phyloP scores from a whole-genome alignment of 1,140 invertebrate species.

The Eulimnadia texana region DNA sequence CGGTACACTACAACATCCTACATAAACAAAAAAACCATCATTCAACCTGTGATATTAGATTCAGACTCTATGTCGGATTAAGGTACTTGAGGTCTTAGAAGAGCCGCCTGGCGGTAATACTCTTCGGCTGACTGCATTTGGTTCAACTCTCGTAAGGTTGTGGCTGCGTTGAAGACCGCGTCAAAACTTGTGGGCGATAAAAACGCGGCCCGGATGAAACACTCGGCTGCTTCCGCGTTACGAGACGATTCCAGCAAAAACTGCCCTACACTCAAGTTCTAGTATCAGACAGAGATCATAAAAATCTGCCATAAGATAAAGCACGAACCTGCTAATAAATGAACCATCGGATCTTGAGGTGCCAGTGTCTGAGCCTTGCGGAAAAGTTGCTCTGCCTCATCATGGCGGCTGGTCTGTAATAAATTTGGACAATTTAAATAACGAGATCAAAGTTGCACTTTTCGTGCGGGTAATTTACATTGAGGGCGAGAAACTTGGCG shows the following conservation, averaged over 20 bases:
- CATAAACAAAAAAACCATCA: conserved; percentile 1
- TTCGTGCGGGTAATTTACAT: conserved; percentile 8
- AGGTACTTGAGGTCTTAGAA: conserved; percentile 14
- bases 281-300: background rate
- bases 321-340: background rate
- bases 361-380: conserved; percentile 2
- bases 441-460: too few species aligned
- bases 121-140: conserved; percentile 33
- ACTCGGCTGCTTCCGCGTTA: conserved; percentile 30
- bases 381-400: conserved; percentile 3
- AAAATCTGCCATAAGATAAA: background rate
- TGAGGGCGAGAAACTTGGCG: conserved; percentile 11
- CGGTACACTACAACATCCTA: conserved; percentile 36
- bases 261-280: conserved; percentile 28
- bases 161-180: conserved; percentile 36
- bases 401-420: conserved; percentile 6
- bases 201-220: conserved; percentile 29
- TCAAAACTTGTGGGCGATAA: conserved; percentile 35
- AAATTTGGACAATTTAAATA: too few species aligned
- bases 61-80: too few species aligned
- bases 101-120: conserved; percentile 27
- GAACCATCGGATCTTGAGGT: background rate
- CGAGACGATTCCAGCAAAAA: conserved; percentile 32
- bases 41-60: background rate
- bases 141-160: conserved; percentile 32